A percentile compares a stretch with the other conserved stretches of the same genome.
Conservation (phyloP, 2,113 vertebrate species). For the Balaeniceps rex region DNA sequence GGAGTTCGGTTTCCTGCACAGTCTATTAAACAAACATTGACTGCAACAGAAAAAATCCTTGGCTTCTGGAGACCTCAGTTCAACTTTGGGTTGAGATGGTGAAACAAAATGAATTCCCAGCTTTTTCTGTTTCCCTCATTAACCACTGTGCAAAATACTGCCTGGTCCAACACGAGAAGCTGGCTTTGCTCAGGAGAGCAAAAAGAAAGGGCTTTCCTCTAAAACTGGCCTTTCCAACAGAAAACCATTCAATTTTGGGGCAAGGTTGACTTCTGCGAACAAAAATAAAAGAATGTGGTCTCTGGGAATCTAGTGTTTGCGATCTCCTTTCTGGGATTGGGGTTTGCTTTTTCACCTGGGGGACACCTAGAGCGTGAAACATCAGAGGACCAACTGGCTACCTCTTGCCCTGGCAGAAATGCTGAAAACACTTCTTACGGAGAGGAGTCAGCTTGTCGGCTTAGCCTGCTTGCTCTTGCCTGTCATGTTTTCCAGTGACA, state of each 20-base stretch:
- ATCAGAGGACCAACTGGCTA: neutral
- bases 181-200: neutral
- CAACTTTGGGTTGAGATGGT: neutral
- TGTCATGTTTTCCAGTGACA: neutral
- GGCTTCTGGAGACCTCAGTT: neutral
- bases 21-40: neutral
- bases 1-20: neutral
- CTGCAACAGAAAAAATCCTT: neutral
- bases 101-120: neutral
- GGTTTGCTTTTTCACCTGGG: neutral
- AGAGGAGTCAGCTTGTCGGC: neutral
- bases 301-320: neutral
- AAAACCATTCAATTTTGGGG: neutral
- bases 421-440: neutral
- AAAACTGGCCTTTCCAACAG: neutral
- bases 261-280: neutral
- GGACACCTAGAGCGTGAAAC: neutral
- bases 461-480: neutral
- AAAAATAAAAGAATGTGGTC: neutral
- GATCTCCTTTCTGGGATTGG: neutral
- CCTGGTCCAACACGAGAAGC: neutral
- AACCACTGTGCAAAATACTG: neutral
- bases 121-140: slow-evolving; percentile 6
- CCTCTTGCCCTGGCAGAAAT: neutral
- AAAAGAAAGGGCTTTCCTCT: neutral